Conservation (phyloP, 1,140 invertebrate genomes). For the Belonocnema kinseyi region DNA sequence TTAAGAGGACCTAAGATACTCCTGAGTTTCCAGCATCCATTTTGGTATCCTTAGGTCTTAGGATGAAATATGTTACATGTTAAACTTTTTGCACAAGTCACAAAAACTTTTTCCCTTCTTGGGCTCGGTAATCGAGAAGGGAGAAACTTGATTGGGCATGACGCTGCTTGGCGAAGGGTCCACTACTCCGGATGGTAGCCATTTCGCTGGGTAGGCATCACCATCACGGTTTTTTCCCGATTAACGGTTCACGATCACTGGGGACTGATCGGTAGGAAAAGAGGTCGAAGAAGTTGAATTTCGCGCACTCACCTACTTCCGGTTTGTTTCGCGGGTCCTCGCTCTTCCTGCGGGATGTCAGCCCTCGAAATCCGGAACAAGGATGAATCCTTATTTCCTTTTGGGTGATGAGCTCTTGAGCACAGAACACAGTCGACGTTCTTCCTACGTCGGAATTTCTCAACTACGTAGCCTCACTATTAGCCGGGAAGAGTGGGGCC, state of each 20-base stretch:
- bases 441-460: constrained; percentile 50
- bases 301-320: constrained; percentile 51
- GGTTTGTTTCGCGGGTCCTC: constrained; percentile 31
- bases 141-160: constrained; percentile 10
- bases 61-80: not conserved
- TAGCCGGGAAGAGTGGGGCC: constrained; percentile 44
- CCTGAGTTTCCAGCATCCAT: not conserved
- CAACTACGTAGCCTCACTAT: constrained; percentile 52
- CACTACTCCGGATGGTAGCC: constrained; percentile 43
- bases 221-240: constrained; percentile 41
- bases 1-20: not conserved
- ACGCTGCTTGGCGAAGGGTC: not conserved
- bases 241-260: constrained; percentile 55
- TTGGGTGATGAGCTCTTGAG: not conserved
- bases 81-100: constrained; percentile 1
- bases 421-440: constrained; percentile 40
- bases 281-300: constrained; percentile 27
- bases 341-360: constrained; percentile 18
- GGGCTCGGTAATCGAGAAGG: not conserved
- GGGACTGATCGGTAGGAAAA: constrained; percentile 41
- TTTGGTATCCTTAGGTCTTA: not conserved
- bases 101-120: not conserved
- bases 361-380: constrained; percentile 20
- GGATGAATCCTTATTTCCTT: not conserved
- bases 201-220: constrained; percentile 44